These are phyloP conservation scores for Halocaridina rubra DNA, from an alignment of 2,888 invertebrate species.

Conservation along the genomic window DNA sequence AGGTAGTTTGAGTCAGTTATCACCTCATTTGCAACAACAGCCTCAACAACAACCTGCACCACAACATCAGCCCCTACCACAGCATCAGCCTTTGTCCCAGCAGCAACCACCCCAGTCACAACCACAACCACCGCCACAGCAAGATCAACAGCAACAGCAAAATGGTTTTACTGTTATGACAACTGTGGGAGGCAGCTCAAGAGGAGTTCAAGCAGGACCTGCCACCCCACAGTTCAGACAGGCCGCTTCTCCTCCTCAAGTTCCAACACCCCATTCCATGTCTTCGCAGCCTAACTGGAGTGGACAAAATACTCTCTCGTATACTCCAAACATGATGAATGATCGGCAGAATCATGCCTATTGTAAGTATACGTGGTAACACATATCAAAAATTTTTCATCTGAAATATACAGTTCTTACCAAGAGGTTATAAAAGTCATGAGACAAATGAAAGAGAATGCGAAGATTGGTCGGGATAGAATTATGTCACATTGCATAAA, in stretches of 20 bases:
- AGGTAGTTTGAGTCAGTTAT: constrained; percentile 34
- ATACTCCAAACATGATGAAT: constrained; percentile 89
- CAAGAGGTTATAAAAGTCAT: too few relatives aligned
- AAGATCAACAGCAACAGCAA: constrained; percentile 27
- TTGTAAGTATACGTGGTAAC: constrained; percentile 14
- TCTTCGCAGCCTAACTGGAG: constrained; percentile 49
- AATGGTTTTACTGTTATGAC: constrained; percentile 33
- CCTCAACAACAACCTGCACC: too few relatives aligned
- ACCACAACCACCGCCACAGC: constrained; percentile 29
- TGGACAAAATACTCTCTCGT: constrained; percentile 82
- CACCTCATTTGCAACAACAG: constrained; percentile 32
- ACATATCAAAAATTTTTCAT: too few relatives aligned
- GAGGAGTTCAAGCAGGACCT: not conserved
- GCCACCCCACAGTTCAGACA: constrained; percentile 10
- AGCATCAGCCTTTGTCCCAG: constrained; percentile 14
- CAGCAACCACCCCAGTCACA: constrained; percentile 42
- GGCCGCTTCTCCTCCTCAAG: constrained; percentile 64
- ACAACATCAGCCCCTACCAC: constrained; percentile 39
- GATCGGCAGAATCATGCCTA: constrained; percentile 46
- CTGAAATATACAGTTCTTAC: too few relatives aligned
- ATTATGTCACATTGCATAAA: too few relatives aligned
- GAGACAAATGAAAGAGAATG: too few relatives aligned
- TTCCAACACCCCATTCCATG: constrained; percentile 65
- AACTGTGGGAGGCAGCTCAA: not conserved
- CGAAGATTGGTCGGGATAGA: too few relatives aligned